Conservation (phyloP, 1,140 invertebrate genomes). For the Lepidurus arcticus region DNA sequence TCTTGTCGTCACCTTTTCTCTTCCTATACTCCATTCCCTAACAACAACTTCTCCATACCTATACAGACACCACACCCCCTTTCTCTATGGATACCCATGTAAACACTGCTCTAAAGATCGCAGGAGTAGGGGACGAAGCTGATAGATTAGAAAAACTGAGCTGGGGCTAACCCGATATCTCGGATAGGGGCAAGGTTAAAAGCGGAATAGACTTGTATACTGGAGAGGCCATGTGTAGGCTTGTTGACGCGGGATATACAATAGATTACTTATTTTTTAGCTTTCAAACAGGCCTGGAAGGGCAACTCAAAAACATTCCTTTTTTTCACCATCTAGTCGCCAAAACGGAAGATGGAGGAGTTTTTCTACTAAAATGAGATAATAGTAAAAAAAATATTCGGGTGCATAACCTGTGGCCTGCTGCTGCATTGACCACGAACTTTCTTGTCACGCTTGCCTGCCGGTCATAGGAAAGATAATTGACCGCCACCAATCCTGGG, state of each 20-base stretch:
- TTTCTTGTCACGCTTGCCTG: constrained; percentile 21
- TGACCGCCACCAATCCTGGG: background rate
- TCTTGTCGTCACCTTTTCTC: constrained; percentile 6
- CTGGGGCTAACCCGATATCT: too few species aligned
- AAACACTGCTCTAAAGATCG: constrained; percentile 6
- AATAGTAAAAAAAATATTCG: background rate
- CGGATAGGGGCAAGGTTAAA: too few species aligned
- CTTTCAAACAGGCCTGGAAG: too few species aligned
- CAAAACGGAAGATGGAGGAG: background rate
- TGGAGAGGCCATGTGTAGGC: too few species aligned
- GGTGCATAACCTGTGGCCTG: background rate
- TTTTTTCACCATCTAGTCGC: background rate
- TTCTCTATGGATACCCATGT: background rate
- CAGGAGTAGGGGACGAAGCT: background rate
- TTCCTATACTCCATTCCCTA: background rate
- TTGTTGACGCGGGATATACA: too few species aligned
- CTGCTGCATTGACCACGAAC: constrained; percentile 17
- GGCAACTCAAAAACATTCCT: too few species aligned
- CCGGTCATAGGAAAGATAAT: background rate
- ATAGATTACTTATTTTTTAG: too few species aligned
- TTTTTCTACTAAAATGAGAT: background rate
- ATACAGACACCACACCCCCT: background rate
- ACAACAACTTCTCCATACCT: background rate
- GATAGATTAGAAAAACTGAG: too few species aligned
- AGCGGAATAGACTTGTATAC: too few species aligned